Base-by-base conservation (phyloP, 37 sponge, comb jelly and placozoan genomes). In the Haliclona indistincta region DNA sequence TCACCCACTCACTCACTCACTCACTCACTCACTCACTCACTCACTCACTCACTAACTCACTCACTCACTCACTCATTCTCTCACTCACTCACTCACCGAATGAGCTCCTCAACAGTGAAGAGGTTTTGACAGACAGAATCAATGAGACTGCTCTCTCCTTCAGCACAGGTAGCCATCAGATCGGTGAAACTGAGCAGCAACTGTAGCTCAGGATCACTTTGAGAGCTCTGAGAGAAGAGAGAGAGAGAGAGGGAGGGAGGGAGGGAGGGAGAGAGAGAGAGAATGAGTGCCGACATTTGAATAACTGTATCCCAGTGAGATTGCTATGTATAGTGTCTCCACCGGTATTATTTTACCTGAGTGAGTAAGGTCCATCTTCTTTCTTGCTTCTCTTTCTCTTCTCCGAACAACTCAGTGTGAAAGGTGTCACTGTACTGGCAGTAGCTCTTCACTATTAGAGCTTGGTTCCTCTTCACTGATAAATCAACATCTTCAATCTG, bases 111-210 rank as follows among this genome's bases (percentile, higher is more conserved):
- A 58, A 58, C n/a, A n/a, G 60, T 25, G 13, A 58, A 20, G 7
- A 58, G 11, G n/a, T 58, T 91, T 70, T 91, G 91, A 42, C 93
- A 92, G 37, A 92, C 82, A 35, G 81, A 80, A 54, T 92, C 88
- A 30, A 88, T 88, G 65, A 87, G 83, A 26, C 63, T 38, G 32
- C 79, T 83, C 61, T 88, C 75, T 44, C 93, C 89, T 54, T 88
- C 84, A 54, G 80, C 65, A 71, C 93, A 92, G 0, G 93, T 51
- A 34, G 88, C 93, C 17, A 92, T 68, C 42, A 92, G 72, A 54
- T 92, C 88, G 26, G 82, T 87, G 43, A 87, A 33, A 26, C 44
- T 53, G 41, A 84, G 43, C 29, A 87, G 81, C 40, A 77, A 37
- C 7, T 38, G 26, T 15, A 88, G 81, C 15, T 76, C 34, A 40